These are phyloP conservation scores for Drosophila maculinotata DNA, from an alignment of 2,888 invertebrate species.

Conservation along the genomic window DNA sequence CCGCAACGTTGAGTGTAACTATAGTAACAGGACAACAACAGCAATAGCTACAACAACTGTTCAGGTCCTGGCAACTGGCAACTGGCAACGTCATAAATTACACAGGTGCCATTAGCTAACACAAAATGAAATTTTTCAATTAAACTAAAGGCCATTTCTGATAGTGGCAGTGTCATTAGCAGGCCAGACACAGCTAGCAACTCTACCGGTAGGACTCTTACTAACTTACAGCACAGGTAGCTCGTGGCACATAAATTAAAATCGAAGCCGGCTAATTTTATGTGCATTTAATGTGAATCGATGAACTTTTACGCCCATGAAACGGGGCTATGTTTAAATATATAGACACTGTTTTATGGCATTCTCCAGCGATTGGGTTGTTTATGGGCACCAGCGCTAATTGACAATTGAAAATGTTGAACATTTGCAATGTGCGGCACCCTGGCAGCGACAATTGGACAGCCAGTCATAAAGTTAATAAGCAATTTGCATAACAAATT, in stretches of 20 bases:
- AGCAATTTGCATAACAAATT: slow-evolving; percentile 83
- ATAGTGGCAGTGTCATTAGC: slow-evolving; percentile 71
- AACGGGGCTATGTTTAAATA: slow-evolving; percentile 40
- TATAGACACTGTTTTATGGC: slow-evolving; percentile 19
- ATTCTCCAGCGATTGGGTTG: slow-evolving; percentile 20
- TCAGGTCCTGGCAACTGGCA: slow-evolving; percentile 3
- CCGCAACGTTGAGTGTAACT: too few species aligned
- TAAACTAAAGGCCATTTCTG: slow-evolving; percentile 69
- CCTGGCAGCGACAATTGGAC: slow-evolving; percentile 42
- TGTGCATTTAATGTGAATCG: slow-evolving; percentile 56
- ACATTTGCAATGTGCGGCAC: too few species aligned
- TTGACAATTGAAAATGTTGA: slow-evolving; percentile 72
- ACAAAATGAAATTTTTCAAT: slow-evolving; percentile 74
- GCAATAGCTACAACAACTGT: slow-evolving; percentile 8
- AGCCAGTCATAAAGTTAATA: slow-evolving; percentile 76
- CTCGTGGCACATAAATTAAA: slow-evolving; percentile 64
- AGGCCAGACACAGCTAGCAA: slow-evolving; percentile 23
- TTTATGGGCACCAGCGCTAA: slow-evolving; percentile 49
- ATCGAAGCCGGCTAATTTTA: slow-evolving; percentile 62
- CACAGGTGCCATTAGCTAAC: slow-evolving; percentile 66
- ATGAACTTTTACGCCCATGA: slow-evolving; percentile 11
- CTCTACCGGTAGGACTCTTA: background rate
- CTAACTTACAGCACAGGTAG: slow-evolving; percentile 22
- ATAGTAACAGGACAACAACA: too few species aligned
- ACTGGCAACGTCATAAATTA: slow-evolving; percentile 65